Percentiles rank a stretch among this genome's conserved stretches.
Evolutionary conservation across 2,888 invertebrate genomes (phyloP).

Genomic region (Limnephilus lunatus): DNA sequence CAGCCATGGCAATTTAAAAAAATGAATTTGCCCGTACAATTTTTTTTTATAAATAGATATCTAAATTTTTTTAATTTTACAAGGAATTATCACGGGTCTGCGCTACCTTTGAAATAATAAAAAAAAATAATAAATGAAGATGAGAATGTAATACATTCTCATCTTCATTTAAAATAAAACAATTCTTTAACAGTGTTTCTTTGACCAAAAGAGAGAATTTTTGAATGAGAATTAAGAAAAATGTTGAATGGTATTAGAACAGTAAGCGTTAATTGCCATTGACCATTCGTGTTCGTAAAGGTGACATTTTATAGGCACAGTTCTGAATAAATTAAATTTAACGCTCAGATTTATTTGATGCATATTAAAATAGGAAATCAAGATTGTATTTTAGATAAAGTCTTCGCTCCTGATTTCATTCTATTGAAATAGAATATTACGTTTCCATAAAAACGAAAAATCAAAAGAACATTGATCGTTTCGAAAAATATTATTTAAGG

Average conservation of each 20-base stretch:
- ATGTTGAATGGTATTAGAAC: not conserved
- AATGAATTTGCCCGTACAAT: no score
- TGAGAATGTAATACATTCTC: no score
- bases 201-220: not conserved
- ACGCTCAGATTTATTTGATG: conserved; percentile 35
- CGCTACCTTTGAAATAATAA: no score
- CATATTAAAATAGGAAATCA: conserved; percentile 8
- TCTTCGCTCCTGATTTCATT: conserved; percentile 30
- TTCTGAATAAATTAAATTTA: not conserved
- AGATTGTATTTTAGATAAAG: conserved; percentile 38
- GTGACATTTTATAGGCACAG: conserved; percentile 1
- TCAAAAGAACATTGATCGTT: not conserved
- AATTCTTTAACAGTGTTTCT: not conserved
- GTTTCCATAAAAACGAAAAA: not conserved
- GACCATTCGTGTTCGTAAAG: not conserved
- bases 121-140: no score
- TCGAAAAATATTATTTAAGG: not conserved
- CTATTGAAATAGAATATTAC: not conserved
- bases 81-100: no score
- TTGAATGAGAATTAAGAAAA: not conserved
- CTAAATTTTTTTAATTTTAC: no score
- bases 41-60: no score
- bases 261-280: not conserved
- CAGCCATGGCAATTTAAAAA: no score
- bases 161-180: no score